phyloP scores from a whole-genome alignment of 2,113 vertebrate genomes.

The Plotosus lineatus region DNA sequence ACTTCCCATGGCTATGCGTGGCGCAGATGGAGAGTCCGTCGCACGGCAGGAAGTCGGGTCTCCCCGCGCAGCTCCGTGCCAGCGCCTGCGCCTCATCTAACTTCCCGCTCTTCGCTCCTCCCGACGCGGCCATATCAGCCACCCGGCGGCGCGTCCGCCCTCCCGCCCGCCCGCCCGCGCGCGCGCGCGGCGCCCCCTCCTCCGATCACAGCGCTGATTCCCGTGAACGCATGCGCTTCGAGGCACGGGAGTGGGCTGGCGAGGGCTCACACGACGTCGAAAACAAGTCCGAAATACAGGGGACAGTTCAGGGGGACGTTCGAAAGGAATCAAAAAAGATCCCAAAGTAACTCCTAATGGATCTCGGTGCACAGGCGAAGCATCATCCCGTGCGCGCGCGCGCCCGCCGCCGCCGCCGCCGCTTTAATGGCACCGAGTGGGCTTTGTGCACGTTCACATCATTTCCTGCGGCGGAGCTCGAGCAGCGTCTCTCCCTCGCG shows the following conservation, averaged over 20 bases:
- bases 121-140: conserved; percentile 37
- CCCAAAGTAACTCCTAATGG: conserved; percentile 22
- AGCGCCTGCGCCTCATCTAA: conserved; percentile 94
- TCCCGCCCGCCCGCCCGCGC: no score
- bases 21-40: conserved; percentile 96
- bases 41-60: conserved; percentile 97
- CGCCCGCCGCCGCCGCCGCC: no score
- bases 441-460: not conserved
- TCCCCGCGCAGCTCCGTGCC: conserved; percentile 92
- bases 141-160: no score
- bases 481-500: not conserved
- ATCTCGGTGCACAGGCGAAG: no score
- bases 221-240: conserved; percentile 19
- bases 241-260: not conserved
- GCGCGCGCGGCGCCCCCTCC: conserved; percentile 18
- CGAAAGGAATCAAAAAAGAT: not conserved
- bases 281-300: no score
- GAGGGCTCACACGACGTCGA: not conserved
- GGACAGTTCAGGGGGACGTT: not conserved
- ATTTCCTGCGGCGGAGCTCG: not conserved
- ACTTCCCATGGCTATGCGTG: conserved; percentile 97
- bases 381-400: conserved; percentile 3
- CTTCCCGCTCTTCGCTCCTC: conserved; percentile 80
- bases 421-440: no score
- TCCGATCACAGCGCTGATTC: conserved; percentile 31